Evolutionary conservation across 2,888 invertebrate species (phyloP).

Genomic region (Nipponacmea schrenckii): DNA sequence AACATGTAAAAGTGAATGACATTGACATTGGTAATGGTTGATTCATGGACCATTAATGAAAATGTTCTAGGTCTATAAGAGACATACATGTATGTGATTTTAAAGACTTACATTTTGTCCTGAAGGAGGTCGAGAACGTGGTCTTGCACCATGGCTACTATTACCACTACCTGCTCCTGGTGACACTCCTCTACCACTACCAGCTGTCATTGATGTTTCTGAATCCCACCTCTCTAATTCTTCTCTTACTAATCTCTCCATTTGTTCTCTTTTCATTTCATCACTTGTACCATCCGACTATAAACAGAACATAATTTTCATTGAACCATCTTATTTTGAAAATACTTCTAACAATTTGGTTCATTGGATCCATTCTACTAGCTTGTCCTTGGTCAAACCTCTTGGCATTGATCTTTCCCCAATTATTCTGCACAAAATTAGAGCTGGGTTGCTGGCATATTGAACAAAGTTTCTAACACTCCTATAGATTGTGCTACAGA

Average conservation of each 20-base stretch:
- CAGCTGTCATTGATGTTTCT: conserved; percentile 56
- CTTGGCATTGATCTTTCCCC: no score
- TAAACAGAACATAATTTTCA: conserved; percentile 20
- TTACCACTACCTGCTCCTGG: conserved; percentile 48
- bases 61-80: no score
- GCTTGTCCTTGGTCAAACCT: no score
- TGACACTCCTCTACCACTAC: conserved; percentile 52
- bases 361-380: neutral
- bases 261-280: conserved; percentile 67
- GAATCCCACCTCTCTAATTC: conserved; percentile 68
- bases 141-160: conserved; percentile 37
- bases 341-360: neutral
- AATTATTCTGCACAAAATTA: no score
- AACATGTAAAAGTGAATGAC: no score
- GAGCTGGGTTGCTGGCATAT: no score
- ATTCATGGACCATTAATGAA: no score
- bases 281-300: conserved; percentile 65
- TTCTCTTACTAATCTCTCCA: conserved; percentile 68
- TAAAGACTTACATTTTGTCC: conserved; percentile 42
- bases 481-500: no score
- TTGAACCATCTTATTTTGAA: neutral
- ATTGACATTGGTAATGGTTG: no score
- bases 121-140: conserved; percentile 52
- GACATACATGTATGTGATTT: no score
- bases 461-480: no score